Conservation (phyloP, 2,888 invertebrate species). For the Entomobrya multifasciata region DNA sequence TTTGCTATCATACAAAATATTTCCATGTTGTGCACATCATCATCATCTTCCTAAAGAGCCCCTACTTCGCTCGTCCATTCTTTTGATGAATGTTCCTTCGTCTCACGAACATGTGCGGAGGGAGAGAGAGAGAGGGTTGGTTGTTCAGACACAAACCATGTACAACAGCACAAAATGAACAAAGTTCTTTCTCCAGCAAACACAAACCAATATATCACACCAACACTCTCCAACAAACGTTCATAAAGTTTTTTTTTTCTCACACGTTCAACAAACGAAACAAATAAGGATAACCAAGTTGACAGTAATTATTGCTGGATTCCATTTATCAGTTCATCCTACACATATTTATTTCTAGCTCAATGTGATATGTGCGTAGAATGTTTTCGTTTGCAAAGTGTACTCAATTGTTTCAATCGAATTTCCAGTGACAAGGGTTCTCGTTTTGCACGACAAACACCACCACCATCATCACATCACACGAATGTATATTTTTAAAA, state of each 20-base stretch:
- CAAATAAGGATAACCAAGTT: not conserved
- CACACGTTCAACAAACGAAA: conserved; percentile 1
- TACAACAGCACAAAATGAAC: not conserved
- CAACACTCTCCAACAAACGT: not conserved
- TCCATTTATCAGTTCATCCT: conserved; percentile 1
- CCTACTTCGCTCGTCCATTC: conserved; percentile 13
- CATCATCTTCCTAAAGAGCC: not conserved
- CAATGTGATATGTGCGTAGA: not conserved
- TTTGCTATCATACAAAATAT: no score
- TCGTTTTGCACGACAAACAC: not conserved
- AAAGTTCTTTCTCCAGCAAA: not conserved
- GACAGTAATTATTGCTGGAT: conserved; percentile 15
- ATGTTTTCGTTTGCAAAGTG: not conserved
- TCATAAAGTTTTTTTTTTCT: not conserved
- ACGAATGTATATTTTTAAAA: no score
- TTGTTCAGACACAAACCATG: not conserved
- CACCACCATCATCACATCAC: no score
- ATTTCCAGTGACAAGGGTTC: conserved; percentile 33
- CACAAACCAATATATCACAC: not conserved
- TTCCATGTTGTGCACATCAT: not conserved
- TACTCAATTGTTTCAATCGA: conserved; percentile 32
- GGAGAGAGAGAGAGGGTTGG: not conserved
- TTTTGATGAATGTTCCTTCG: not conserved
- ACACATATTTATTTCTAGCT: not conserved
- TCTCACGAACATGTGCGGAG: conserved; percentile 2